phyloP scores from a whole-genome alignment of 2,797 vertebrate species.

The Hydrolagus colliei region DNA sequence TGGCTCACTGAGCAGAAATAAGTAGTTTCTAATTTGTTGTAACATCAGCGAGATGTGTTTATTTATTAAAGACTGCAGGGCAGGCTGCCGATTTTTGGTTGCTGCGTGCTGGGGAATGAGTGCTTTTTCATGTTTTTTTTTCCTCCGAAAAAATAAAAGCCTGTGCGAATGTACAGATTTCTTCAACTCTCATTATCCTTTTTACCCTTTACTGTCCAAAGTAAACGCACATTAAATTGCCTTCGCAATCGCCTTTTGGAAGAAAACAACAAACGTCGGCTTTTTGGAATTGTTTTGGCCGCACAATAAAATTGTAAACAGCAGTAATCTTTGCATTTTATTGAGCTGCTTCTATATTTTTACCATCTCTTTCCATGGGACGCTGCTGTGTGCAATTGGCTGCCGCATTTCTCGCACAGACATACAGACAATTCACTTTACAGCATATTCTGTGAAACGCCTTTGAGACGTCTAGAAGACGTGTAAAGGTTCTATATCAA shows the following conservation, averaged over 20 bases:
- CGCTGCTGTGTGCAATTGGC: too few relatives aligned
- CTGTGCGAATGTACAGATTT: not conserved
- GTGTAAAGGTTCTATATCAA: too few relatives aligned
- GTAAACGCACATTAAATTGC: not conserved
- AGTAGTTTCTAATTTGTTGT: conserved; percentile 49
- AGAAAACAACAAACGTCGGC: not conserved
- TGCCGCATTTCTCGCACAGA: too few relatives aligned
- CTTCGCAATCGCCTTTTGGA: not conserved
- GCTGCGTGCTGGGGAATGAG: not conserved
- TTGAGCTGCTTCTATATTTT: too few relatives aligned
- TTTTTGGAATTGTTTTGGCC: too few relatives aligned
- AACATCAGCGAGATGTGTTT: conserved; percentile 45
- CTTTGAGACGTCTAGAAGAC: too few relatives aligned
- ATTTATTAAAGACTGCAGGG: conserved; percentile 43
- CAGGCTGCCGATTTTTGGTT: not conserved
- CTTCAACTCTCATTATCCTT: not conserved
- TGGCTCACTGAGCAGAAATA: conserved; percentile 45
- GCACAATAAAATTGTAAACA: too few relatives aligned
- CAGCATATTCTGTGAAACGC: too few relatives aligned
- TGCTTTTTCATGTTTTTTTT: not conserved
- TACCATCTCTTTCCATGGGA: too few relatives aligned
- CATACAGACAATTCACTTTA: too few relatives aligned
- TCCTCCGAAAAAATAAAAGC: not conserved
- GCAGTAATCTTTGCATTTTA: too few relatives aligned
- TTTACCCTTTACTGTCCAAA: not conserved